Evolutionary conservation across 35 echinoderm and acorn worm genomes (phyloP).

Genomic region (Patiria miniata): DNA sequence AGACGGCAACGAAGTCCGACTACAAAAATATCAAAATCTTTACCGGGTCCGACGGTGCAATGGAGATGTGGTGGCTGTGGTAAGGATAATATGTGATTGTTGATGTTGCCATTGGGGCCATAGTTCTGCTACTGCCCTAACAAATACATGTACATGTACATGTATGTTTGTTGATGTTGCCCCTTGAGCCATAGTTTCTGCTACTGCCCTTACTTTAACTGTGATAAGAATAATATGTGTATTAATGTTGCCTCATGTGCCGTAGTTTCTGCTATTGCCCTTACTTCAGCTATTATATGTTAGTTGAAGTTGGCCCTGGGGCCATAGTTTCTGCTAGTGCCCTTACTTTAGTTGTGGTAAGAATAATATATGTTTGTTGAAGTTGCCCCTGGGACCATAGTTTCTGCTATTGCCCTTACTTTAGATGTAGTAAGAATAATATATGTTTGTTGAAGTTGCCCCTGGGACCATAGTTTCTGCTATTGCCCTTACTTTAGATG

Average conservation of each 20-base stretch:
- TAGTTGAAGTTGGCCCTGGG: not conserved
- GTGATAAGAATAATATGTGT: not conserved
- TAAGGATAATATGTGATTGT: conserved; percentile 21
- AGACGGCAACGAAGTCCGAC: conserved; percentile 53
- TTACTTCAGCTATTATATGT: not conserved
- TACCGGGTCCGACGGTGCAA: conserved; percentile 79
- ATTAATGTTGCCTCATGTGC: not conserved
- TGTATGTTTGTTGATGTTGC: not conserved
- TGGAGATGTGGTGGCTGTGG: conserved; percentile 90
- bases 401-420: no score
- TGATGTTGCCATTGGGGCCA: not conserved
- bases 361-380: no score
- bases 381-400: no score
- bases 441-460: no score
- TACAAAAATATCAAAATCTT: conserved; percentile 89
- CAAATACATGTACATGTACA: not conserved
- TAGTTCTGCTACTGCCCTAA: not conserved
- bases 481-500: no score
- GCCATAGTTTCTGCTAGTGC: no score
- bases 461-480: no score
- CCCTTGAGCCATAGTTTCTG: not conserved
- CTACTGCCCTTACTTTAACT: not conserved
- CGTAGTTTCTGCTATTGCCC: not conserved
- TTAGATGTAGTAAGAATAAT: no score
- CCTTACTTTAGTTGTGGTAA: no score